A percentile compares a stretch with the other conserved stretches of the same genome.
phyloP scores from a whole-genome alignment of 2,888 invertebrate genomes.

The Zootermopsis nevadensis region DNA sequence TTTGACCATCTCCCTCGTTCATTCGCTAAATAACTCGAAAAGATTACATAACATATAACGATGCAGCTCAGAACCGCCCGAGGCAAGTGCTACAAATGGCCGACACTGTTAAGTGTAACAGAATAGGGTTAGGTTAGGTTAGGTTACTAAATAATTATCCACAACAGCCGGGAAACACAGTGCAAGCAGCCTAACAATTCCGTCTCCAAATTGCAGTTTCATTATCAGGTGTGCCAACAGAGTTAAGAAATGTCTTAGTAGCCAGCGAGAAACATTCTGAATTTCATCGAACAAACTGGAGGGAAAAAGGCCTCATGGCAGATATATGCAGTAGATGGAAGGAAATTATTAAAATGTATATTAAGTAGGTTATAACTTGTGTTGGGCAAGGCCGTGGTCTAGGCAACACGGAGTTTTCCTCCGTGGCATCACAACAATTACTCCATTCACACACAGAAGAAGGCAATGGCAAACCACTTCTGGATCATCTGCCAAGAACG shows the following conservation, averaged over 20 bases:
- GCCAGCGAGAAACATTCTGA: background rate
- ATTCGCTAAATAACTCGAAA: slow-evolving; percentile 35
- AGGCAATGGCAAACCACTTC: no score
- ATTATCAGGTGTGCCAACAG: slow-evolving; percentile 7
- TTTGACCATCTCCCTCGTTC: background rate
- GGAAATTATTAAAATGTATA: no score
- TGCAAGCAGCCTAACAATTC: background rate
- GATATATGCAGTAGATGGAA: no score
- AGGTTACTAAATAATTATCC: slow-evolving; percentile 38
- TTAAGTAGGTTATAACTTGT: no score
- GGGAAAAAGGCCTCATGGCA: no score
- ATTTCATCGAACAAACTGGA: no score
- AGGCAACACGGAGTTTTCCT: no score
- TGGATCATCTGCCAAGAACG: no score
- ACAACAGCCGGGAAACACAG: slow-evolving; percentile 15
- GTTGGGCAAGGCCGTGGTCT: no score
- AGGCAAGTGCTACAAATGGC: slow-evolving; percentile 40
- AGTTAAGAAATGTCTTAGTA: background rate
- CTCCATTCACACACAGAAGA: no score
- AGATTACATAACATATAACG: slow-evolving; percentile 35
- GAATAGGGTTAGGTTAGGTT: background rate
- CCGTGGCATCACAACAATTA: no score
- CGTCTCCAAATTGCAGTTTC: slow-evolving; percentile 6
- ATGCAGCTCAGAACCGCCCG: slow-evolving; percentile 19
- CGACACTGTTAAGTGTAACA: slow-evolving; percentile 18